Evolutionary conservation across 1,140 invertebrate species (phyloP).

Genomic region (Heliconius hermathena): DNA sequence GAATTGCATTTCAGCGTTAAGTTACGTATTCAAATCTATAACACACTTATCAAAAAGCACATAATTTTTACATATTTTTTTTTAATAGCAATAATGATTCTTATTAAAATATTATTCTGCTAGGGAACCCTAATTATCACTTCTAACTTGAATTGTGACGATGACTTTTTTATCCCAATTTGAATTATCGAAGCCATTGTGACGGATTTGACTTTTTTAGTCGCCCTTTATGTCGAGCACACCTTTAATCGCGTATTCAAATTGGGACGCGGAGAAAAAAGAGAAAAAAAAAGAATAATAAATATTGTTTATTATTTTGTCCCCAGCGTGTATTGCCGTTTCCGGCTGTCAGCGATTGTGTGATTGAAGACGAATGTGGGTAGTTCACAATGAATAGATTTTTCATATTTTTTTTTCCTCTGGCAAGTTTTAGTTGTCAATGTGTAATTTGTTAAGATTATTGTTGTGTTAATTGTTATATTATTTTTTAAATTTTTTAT

Average conservation of each 20-base stretch:
- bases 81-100: neutral
- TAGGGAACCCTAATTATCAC: conserved; percentile 58
- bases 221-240: conserved; percentile 51
- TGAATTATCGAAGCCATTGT: conserved; percentile 66
- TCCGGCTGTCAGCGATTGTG: conserved; percentile 72
- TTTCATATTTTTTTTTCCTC: conserved; percentile 27
- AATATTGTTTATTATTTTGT: conserved; percentile 73
- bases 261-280: conserved; percentile 40
- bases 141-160: conserved; percentile 69
- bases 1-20: too few species aligned
- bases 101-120: conserved; percentile 1
- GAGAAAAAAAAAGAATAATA: conserved; percentile 53
- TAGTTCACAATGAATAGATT: conserved; percentile 46
- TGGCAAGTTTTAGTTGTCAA: conserved; percentile 13
- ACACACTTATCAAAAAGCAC: too few species aligned
- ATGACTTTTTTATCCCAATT: conserved; percentile 61
- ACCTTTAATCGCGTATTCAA: conserved; percentile 71
- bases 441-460: neutral
- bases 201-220: conserved; percentile 58
- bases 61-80: neutral
- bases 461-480: neutral
- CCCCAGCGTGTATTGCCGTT: conserved; percentile 64
- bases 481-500: neutral
- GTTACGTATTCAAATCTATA: too few species aligned
- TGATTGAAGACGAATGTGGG: conserved; percentile 60